Evolutionary conservation across 2,113 vertebrate genomes (phyloP), one percentile per base, ranked within the genome.

Genomic region (Parus major): DNA sequence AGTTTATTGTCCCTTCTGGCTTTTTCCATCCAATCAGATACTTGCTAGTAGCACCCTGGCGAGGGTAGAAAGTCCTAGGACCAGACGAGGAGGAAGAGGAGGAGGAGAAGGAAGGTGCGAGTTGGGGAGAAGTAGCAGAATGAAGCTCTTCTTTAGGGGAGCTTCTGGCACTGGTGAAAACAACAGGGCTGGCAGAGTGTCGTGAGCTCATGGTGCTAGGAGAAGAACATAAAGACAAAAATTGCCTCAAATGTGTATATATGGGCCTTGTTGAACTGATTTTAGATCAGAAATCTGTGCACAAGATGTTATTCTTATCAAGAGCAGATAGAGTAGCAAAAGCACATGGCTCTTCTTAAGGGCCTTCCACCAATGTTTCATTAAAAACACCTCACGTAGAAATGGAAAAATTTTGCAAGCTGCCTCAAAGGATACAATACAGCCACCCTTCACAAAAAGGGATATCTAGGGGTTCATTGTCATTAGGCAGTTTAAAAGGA

Each of bases 1-100:
- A 99, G 97, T 99, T 99, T 97, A 99, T 99, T 96, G 99, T 99
- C 97, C 99, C 99, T 90, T 99, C 99, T 0, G 99, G 99, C 86
- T 99, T 99, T 97, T 99, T 99, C 99, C 99, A 99, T 95, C 99
- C 99, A 3, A 99, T 99, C 97, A 99, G 98, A 97, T 99, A 99
- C 97, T 99, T 99, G 98, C 99, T 99, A 84, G 99, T 99, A 86
- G 99, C 99, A 39, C 99, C 99, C 97, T 99, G 99, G 70, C 99
- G 99, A 29, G 99, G 99, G 97, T 99, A 99, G 98, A 99, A 99
- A 95, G 98, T 99, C 97, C 99, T 99, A 79, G 99, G 99, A 52
- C 99, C 99, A 4, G 99, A 98, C 2, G 98, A 98, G 31, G 98
- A 98, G 0, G 99, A 99, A 71, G 99, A 98, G 75, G 99, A 99